Evolutionary conservation across 2,888 invertebrate genomes (phyloP), one percentile per base, ranked within the genome.

Genomic region (Ochropleura plecta): DNA sequence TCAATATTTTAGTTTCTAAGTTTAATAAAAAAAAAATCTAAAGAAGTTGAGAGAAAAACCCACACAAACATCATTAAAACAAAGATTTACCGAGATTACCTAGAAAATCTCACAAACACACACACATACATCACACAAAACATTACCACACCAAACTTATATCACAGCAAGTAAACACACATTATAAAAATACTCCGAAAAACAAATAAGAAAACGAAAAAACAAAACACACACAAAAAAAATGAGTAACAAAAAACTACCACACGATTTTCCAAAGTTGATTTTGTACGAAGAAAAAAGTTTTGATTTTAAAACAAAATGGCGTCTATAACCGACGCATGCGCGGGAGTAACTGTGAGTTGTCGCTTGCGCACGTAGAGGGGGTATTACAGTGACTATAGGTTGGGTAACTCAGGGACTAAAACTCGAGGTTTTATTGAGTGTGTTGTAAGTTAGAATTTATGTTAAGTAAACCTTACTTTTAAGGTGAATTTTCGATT

Each of bases 401-500:
- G 20, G 75, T 86, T 86, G 65, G 12, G 87, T 53, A 85, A 86
- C 71, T 44, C 16, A 70, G 80, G 75, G 86, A 86, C 86, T 30
- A 85, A 18, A 53, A 42, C 76, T 80, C 87, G 85, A 86, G 86
- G 86, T 71, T 76, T 6, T 67, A 70, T 81, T 55, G 77, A 48
- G 12, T 68, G 8, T 78, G 74, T 81, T 57, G 79, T 30, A 73
- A 81, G 18, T 30, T 30, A 30, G 14, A 7, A 71, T 65, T 44
- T 57, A 40, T 59, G 81, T 78, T 78, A 70, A 9, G 59, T 73
- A 55, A 78, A 59, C 44, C 53, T 51, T 20, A 2, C 6, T 51
- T 57, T 30, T 18, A 30, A 71, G 51, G 20, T 10, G 72, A 20
- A 55, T 42, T 51, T 62, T 68, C 44, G 14, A 20, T 40, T 59